Conservation (phyloP, 2,113 vertebrate genomes). For the Gallinago paraguaiae region DNA sequence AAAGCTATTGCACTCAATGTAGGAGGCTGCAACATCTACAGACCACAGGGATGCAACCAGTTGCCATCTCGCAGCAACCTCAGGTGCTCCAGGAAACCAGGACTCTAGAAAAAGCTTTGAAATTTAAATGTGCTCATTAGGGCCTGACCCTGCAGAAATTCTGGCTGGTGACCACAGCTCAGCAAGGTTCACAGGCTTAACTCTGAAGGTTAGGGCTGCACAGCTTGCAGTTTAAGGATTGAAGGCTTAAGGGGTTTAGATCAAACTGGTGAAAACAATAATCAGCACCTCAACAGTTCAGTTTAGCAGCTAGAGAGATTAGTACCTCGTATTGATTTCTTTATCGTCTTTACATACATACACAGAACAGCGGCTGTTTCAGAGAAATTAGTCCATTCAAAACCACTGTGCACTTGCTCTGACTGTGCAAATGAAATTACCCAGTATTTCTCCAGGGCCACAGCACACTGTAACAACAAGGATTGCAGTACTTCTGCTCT, state of each 20-base stretch:
- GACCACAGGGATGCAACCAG: accelerated
- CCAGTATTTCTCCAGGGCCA: not conserved
- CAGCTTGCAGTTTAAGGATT: not conserved
- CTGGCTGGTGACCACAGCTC: not conserved
- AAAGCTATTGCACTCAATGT: not conserved
- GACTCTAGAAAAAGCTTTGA: not conserved
- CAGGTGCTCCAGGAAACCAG: not conserved
- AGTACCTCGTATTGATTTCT: not conserved
- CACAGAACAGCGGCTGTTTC: not conserved
- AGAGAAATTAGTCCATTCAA: not conserved
- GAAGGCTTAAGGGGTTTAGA: not conserved
- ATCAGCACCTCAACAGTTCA: not conserved
- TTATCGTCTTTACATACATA: not conserved
- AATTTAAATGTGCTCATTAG: not conserved
- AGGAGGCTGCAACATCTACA: not conserved
- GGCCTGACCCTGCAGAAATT: not conserved
- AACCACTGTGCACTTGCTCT: not conserved
- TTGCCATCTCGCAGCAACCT: accelerated
- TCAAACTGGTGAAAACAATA: not conserved
- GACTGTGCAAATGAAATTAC: not conserved
- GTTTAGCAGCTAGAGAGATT: not conserved
- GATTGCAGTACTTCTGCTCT: not conserved
- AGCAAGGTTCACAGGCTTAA: not conserved
- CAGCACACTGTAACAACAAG: not conserved
- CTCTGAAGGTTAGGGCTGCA: not conserved